Percentiles rank a stretch among this genome's conserved stretches.
phyloP scores from a whole-genome alignment of 2,888 invertebrate species.

The Ophion slaviceki region DNA sequence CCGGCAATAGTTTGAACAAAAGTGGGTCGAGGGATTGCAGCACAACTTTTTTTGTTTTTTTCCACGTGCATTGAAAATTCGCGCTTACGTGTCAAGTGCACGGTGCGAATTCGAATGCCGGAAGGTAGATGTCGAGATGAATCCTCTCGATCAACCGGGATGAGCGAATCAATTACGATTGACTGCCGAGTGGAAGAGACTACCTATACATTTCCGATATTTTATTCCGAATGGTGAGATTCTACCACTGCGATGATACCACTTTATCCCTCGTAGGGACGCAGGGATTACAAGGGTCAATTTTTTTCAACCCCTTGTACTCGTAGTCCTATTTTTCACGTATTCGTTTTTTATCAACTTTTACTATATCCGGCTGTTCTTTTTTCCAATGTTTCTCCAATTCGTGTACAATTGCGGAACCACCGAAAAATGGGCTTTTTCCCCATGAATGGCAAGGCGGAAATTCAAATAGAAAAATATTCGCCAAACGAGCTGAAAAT shows the following conservation, averaged over 20 bases:
- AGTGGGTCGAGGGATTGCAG: neutral
- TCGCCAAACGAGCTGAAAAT: neutral
- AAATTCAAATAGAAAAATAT: too few species aligned
- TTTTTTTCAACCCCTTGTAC: neutral
- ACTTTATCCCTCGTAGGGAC: slow-evolving; percentile 32
- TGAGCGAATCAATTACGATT: slow-evolving; percentile 46
- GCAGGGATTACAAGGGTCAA: neutral
- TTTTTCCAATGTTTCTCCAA: neutral
- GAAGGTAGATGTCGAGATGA: slow-evolving; percentile 13
- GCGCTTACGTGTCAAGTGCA: slow-evolving; percentile 32
- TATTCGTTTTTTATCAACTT: neutral
- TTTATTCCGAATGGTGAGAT: slow-evolving; percentile 31
- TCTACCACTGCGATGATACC: slow-evolving; percentile 37
- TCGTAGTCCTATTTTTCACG: neutral
- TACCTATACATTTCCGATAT: slow-evolving; percentile 35
- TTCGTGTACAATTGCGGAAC: slow-evolving; percentile 31
- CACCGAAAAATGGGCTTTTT: neutral
- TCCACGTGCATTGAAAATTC: slow-evolving; percentile 16
- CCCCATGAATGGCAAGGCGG: neutral
- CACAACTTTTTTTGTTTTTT: slow-evolving; percentile 3
- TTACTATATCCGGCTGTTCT: neutral
- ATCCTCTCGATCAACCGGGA: slow-evolving; percentile 44
- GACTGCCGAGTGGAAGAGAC: slow-evolving; percentile 19
- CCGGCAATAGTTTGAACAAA: neutral
- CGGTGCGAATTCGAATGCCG: slow-evolving; percentile 19